Evolutionary conservation across 2,888 invertebrate genomes (phyloP).

Genomic region (Branchellion lobata): DNA sequence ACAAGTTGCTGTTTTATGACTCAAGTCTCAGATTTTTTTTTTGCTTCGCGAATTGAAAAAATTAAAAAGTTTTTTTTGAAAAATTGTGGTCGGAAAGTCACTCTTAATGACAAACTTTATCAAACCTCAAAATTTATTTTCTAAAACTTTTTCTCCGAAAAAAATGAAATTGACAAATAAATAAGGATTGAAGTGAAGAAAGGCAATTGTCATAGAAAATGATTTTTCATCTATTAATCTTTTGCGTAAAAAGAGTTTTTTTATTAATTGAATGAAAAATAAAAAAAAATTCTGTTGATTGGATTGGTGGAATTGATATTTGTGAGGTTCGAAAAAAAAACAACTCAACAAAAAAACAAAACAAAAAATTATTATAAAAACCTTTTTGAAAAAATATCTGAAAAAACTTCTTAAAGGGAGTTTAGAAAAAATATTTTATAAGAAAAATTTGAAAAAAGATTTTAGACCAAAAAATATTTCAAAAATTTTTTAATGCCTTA

Average conservation of each 20-base stretch:
- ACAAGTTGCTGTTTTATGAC: no score
- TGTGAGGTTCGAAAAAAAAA: neutral
- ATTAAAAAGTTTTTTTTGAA: no score
- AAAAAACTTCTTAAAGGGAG: neutral
- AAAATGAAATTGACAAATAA: slow-evolving; percentile 8
- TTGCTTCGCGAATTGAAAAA: no score
- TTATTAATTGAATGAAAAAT: no score
- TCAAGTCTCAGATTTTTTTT: no score
- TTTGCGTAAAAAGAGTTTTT: neutral
- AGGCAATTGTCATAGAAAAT: neutral
- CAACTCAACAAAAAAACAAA: neutral
- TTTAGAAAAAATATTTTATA: neutral
- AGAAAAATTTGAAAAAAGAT: no score
- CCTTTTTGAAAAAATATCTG: neutral
- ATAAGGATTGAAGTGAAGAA: slow-evolving; percentile 12
- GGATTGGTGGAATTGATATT: neutral
- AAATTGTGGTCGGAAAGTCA: no score
- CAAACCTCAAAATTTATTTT: no score
- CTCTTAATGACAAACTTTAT: no score
- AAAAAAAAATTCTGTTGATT: neutral
- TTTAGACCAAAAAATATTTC: no score
- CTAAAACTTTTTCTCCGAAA: neutral
- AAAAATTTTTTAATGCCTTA: no score
- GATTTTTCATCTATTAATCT: neutral
- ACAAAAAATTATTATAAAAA: no score